Evolutionary conservation across 2,888 invertebrate species (phyloP).

Genomic region (Drosophila mercatorum): DNA sequence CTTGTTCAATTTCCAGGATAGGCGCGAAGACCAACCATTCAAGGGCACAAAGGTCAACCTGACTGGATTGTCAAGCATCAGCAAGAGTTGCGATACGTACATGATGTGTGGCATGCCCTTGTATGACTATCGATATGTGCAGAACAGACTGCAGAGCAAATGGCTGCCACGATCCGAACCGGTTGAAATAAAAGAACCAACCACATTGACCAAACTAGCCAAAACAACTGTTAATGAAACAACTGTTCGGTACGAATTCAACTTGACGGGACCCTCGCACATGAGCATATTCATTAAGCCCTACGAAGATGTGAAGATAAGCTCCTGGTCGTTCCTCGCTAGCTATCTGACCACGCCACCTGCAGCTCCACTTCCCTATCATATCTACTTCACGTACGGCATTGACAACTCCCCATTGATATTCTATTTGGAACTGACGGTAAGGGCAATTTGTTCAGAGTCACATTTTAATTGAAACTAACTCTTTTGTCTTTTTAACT

Average conservation of each 20-base stretch:
- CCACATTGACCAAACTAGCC: slow-evolving; percentile 60
- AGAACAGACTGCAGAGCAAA: slow-evolving; percentile 40
- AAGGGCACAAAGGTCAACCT: slow-evolving; percentile 50
- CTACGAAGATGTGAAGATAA: slow-evolving; percentile 59
- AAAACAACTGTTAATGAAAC: slow-evolving; percentile 47
- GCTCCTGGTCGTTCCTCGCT: slow-evolving; percentile 75
- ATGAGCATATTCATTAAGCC: slow-evolving; percentile 77
- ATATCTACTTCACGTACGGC: slow-evolving; percentile 71
- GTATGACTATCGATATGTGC: slow-evolving; percentile 65
- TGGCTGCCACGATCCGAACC: slow-evolving; percentile 48
- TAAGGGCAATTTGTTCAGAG: slow-evolving; percentile 15
- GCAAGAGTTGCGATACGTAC: slow-evolving; percentile 55
- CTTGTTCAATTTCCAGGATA: slow-evolving; percentile 85
- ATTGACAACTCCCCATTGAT: slow-evolving; percentile 65
- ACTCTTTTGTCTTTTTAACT: not conserved
- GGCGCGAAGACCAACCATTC: slow-evolving; percentile 58
- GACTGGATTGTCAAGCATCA: slow-evolving; percentile 53
- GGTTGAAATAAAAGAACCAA: slow-evolving; percentile 50
- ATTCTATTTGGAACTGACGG: slow-evolving; percentile 70
- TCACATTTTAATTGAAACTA: not conserved
- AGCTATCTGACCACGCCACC: slow-evolving; percentile 59
- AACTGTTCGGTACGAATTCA: slow-evolving; percentile 64
- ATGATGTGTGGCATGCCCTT: slow-evolving; percentile 79
- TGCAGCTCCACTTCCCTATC: slow-evolving; percentile 66
- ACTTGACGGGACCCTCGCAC: slow-evolving; percentile 71